Evolutionary conservation across 2,888 invertebrate genomes (phyloP).

Genomic region (Eupsilia transversa): DNA sequence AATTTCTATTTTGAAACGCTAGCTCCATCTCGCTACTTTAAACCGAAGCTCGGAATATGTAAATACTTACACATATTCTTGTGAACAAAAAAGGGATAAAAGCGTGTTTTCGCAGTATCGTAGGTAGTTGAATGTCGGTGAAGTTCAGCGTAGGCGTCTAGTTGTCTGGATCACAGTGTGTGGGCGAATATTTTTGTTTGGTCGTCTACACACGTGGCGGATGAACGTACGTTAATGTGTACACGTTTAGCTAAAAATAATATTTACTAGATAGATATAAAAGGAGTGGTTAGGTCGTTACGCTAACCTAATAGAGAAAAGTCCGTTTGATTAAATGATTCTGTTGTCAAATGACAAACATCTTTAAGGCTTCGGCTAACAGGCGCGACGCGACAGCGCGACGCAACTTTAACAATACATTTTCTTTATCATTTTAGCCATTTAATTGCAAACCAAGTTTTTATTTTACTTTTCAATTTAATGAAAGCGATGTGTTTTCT

Average conservation of each 20-base stretch:
- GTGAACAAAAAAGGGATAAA: conserved; percentile 49
- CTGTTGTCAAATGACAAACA: not conserved
- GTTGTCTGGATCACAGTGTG: conserved; percentile 62
- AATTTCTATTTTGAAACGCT: conserved; percentile 16
- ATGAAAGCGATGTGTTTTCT: no score
- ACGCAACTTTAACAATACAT: no score
- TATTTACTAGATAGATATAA: conserved; percentile 44
- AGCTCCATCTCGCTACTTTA: conserved; percentile 11
- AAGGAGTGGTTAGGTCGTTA: conserved; percentile 36
- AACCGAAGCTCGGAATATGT: conserved; percentile 38
- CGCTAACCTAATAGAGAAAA: conserved; percentile 18
- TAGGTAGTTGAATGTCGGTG: conserved; percentile 52
- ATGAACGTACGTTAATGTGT: conserved; percentile 55
- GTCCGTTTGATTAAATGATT: conserved; percentile 6
- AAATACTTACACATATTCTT: conserved; percentile 47
- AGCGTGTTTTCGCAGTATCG: conserved; percentile 35
- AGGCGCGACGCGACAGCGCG: no score
- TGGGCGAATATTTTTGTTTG: conserved; percentile 69
- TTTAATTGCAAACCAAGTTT: no score
- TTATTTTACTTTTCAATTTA: no score
- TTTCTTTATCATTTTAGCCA: no score
- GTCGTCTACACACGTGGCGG: conserved; percentile 60
- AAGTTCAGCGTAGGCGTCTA: conserved; percentile 64
- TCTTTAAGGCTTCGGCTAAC: no score
- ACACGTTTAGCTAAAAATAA: conserved; percentile 42